A percentile compares a stretch with the other conserved stretches of the same genome.
Evolutionary conservation across 2,797 vertebrate genomes (phyloP).

Genomic region (Gambusia yucatana): DNA sequence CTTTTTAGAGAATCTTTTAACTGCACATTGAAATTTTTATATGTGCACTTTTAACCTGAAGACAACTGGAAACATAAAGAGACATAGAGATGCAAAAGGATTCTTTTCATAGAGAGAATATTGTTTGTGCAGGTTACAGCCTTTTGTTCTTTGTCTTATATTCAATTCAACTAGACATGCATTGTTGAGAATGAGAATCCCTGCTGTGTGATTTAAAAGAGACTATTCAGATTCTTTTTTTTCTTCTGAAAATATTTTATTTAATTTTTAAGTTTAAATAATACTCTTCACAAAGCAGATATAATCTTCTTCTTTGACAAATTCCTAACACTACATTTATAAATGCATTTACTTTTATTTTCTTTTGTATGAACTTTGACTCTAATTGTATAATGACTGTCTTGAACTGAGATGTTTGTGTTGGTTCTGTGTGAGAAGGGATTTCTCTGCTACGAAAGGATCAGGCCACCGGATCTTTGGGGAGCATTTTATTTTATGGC

Average conservation of each 20-base stretch:
- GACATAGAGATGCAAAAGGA: neutral
- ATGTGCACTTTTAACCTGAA: neutral
- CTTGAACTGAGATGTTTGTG: constrained; percentile 16
- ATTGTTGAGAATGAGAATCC: neutral
- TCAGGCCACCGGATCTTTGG: constrained; percentile 37
- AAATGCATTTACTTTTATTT: neutral
- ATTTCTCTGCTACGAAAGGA: constrained; percentile 45
- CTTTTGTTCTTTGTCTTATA: neutral
- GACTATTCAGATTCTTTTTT: neutral
- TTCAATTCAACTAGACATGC: neutral
- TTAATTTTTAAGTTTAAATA: neutral
- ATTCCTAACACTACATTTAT: neutral
- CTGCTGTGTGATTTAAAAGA: neutral
- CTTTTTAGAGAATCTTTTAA: constrained; percentile 40
- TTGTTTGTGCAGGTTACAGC: neutral
- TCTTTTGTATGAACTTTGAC: neutral
- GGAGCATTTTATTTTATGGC: constrained; percentile 52
- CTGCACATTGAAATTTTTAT: neutral
- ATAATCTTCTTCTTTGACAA: neutral
- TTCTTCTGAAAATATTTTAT: neutral
- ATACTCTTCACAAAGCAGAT: neutral
- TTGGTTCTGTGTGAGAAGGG: constrained; percentile 10
- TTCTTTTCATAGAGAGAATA: neutral
- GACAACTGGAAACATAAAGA: neutral
- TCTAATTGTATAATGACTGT: constrained; percentile 6